Percentiles rank a stretch among this genome's conserved stretches.
These are phyloP conservation scores for Drosophila grimshawi DNA, from an alignment of 1,140 invertebrate species.

Conservation along the genomic window DNA sequence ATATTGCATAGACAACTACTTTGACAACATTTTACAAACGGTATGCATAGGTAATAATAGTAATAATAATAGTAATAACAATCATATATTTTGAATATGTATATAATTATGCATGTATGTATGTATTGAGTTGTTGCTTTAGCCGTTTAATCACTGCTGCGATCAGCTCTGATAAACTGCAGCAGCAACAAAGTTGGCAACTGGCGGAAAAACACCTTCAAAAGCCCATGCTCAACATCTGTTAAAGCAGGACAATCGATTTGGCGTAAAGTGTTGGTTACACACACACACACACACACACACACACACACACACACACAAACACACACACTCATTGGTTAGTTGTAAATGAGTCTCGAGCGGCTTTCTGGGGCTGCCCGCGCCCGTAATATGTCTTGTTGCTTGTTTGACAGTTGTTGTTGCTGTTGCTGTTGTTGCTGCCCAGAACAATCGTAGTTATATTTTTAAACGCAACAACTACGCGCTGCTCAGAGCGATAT, in stretches of 20 bases:
- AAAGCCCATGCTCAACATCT: slow-evolving; percentile 75
- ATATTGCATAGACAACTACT: too few species aligned
- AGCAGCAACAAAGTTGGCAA: slow-evolving; percentile 24
- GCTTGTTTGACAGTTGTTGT: slow-evolving; percentile 84
- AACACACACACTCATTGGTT: slow-evolving; percentile 50
- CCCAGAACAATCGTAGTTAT: slow-evolving; percentile 71
- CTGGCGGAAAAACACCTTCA: slow-evolving; percentile 71
- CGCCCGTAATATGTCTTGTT: slow-evolving; percentile 83
- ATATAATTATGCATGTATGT: too few species aligned
- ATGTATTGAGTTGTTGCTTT: not conserved
- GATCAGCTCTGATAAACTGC: slow-evolving; percentile 1
- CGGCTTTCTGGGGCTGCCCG: slow-evolving; percentile 51
- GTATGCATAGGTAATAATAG: too few species aligned
- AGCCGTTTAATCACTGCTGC: not conserved
- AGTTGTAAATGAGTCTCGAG: slow-evolving; percentile 80
- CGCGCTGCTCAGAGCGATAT: slow-evolving; percentile 77
- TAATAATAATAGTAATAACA: too few species aligned
- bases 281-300: slow-evolving; percentile 40
- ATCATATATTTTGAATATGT: too few species aligned
- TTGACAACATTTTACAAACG: too few species aligned
- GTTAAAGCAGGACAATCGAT: slow-evolving; percentile 77
- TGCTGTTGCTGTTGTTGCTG: slow-evolving; percentile 27
- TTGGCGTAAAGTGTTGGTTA: slow-evolving; percentile 70
- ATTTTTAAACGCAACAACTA: slow-evolving; percentile 79
- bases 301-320: slow-evolving; percentile 15